Base-by-base conservation (phyloP, 2,888 invertebrate genomes). In the Argyresthia albistria region DNA sequence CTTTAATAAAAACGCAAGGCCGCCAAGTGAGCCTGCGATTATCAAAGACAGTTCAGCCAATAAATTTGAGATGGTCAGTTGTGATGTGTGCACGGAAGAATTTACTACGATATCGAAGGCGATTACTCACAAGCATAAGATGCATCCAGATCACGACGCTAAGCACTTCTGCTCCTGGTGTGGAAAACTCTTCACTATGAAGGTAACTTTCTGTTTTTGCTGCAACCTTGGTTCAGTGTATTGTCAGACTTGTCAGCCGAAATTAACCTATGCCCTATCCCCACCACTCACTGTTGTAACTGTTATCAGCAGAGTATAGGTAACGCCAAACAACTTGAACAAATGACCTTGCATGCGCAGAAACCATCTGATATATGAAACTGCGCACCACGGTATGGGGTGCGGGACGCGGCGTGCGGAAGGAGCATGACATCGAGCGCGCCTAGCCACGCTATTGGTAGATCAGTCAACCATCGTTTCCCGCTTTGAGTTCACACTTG, bases 121-220 rank as follows among this genome's bases (percentile, higher is more conserved):
- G 4, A 91, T 92, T 60, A 90, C 91, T 61, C 92, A 92, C 76
- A 91, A 91, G 70, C 91, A 91, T 67, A 90, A 89, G 64, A 82
- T 89, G 58, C 92, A 92, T 77, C 90, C 90, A 1, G 88, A 90
- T 56, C 89, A 89, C 64, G 88, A 89, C 47, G 81, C 88, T 16
- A 92, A 91, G 67, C 89, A 91, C 70, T 92, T 90, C 69, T 92
- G 92, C 57, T 88, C 89, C 35, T 89, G 89, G 78, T 92, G 92
- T 68, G 92, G 92, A 8, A 91, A 90, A 82, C 89, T 91, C 52
- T 92, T 92, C 68, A 91, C 92, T 9, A 77, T 92, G 66, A 91
- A 91, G 84, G 89, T 90, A 75, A 69, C 8, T 35, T 43, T 16
- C 16, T 35, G 25, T 25, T 25, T n/a, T n/a, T n/a, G n/a, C n/a